These are phyloP conservation scores for Lytechinus pictus DNA, from an alignment of 35 echinoderm and acorn worm species.

Conservation along the genomic window DNA sequence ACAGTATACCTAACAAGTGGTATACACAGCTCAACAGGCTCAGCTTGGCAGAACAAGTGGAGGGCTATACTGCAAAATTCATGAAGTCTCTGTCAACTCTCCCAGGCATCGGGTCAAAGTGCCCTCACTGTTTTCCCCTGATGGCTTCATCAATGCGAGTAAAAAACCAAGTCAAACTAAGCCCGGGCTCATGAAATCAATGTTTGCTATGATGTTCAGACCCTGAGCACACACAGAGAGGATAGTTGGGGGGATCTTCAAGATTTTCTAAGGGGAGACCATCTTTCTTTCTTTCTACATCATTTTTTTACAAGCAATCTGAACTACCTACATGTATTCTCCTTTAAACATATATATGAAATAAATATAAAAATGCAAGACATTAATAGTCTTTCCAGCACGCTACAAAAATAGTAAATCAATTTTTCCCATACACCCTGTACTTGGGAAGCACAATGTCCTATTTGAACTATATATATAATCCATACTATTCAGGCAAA, in stretches of 20 bases:
- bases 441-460: too few species aligned
- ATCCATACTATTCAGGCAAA: too few species aligned
- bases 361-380: too few species aligned
- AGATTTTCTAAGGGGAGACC: not conserved
- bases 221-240: not conserved
- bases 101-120: constrained; percentile 30
- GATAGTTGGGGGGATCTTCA: not conserved
- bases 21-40: not conserved
- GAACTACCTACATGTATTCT: not conserved
- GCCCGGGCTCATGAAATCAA: not conserved
- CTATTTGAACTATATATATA: too few species aligned
- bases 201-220: not conserved
- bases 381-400: too few species aligned
- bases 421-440: too few species aligned
- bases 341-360: too few species aligned
- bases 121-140: not conserved
- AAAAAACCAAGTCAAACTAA: not conserved
- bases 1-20: not conserved
- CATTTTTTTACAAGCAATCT: not conserved
- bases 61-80: constrained; percentile 2
- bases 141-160: not conserved
- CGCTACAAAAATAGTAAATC: too few species aligned
- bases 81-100: constrained; percentile 19
- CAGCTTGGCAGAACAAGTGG: not conserved
- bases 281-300: not conserved